phyloP scores from a whole-genome alignment of 1,140 invertebrate genomes.

The Chelonus insularis region DNA sequence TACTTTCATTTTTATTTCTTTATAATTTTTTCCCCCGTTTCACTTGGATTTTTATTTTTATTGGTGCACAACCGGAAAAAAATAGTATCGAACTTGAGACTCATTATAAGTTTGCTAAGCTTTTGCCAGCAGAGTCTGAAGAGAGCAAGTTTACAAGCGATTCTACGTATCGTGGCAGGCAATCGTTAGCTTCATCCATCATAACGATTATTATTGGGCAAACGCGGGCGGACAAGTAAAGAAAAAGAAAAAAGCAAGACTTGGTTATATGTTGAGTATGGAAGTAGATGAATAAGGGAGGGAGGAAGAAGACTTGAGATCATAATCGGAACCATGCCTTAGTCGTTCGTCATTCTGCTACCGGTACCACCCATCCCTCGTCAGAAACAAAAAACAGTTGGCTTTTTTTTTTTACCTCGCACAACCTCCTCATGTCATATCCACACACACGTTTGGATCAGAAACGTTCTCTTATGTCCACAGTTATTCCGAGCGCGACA shows the following conservation, averaged over 20 bases:
- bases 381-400: too few relatives aligned
- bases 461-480: too few relatives aligned
- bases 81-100: too few relatives aligned
- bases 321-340: slow-evolving; percentile 40
- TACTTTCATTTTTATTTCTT: too few relatives aligned
- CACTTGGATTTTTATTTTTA: too few relatives aligned
- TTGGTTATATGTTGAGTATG: neutral
- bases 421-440: neutral
- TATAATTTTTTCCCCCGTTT: too few relatives aligned
- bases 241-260: slow-evolving; percentile 5
- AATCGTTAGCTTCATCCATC: slow-evolving; percentile 24
- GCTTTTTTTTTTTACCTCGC: neutral
- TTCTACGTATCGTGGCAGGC: neutral
- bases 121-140: too few relatives aligned
- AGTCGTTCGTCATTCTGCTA: slow-evolving; percentile 35
- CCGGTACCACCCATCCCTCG: slow-evolving; percentile 8
- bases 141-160: too few relatives aligned
- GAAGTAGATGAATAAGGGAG: neutral
- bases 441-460: neutral
- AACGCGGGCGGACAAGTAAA: slow-evolving; percentile 7
- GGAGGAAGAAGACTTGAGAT: slow-evolving; percentile 32
- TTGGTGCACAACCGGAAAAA: too few relatives aligned
- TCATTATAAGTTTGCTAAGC: too few relatives aligned
- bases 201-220: slow-evolving; percentile 27
- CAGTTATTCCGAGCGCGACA: too few relatives aligned